Evolutionary conservation across 2,797 vertebrate genomes (phyloP), one percentile per base, ranked within the genome.

Genomic region (Glyptemys insculpta): DNA sequence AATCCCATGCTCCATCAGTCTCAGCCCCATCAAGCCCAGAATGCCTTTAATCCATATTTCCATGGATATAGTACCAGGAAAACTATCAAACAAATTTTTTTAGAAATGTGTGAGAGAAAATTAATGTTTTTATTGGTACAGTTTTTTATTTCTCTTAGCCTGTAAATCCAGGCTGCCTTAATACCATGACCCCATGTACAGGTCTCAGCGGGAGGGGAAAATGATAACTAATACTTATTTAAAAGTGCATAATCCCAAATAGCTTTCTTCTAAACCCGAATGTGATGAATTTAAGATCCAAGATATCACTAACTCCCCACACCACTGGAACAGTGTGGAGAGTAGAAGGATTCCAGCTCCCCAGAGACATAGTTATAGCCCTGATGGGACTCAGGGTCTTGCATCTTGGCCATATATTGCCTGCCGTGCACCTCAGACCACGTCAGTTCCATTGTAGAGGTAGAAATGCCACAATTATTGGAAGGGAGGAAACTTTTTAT

Each of bases 211-310:
- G 65, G n/a, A 72, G n/a, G n/a, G 9, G 65, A 16, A 72, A n/a
- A 41, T 41, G 4, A 41, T 72, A 72, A 41, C 10, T 19, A 41
- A 72, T 41, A 12, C n/a, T 23, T 72, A 5, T 37, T 72, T 72
- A 72, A 41, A 41, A 41, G 19, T 41, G n/a, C 37, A 21, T 72
- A 19, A 72, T 72, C n/a, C n/a, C 16, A 72, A 72, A 41, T 19
- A 72, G 18, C 8, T n/a, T 72, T 72, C 37, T n/a, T 19, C 16
- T 72, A 41, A 72, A 72, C 52, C 23, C 37, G 8, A 89, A 57
- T 3, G 1, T 16, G 44, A 14, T 34, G 54, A 5, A 19, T 44
- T 0, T 9, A 53, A 29, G 5, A 68, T 37, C 47, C 0, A 0
- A n/a, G 50, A 8, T 3, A 0, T 81, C 29, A 9, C 41, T 79